Percentiles rank a stretch among this genome's conserved stretches.
phyloP scores from a whole-genome alignment of 2,797 vertebrate genomes.

The Geotrypetes seraphini region DNA sequence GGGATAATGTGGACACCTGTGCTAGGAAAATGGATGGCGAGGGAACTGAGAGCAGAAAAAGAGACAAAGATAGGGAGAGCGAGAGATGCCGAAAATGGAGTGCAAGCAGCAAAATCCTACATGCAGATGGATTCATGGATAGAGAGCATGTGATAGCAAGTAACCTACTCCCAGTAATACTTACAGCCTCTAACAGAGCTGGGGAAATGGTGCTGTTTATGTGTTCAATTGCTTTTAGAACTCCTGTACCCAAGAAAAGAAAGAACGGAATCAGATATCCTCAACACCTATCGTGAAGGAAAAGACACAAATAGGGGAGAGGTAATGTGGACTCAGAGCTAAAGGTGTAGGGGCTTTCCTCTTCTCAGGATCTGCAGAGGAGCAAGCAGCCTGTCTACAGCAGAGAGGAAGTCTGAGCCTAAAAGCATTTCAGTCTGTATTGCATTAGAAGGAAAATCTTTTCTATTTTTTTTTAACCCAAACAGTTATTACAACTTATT shows the following conservation, averaged over 20 bases:
- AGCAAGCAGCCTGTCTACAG: neutral
- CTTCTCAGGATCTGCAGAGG: too few species aligned
- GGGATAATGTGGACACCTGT: rapidly evolving
- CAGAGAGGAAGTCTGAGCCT: too few species aligned
- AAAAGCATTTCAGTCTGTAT: too few species aligned
- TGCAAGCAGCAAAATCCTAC: slow-evolving; percentile 19
- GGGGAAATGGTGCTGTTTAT: slow-evolving; percentile 82
- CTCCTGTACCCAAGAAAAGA: slow-evolving; percentile 53
- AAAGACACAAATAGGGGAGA: too few species aligned
- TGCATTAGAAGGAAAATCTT: too few species aligned
- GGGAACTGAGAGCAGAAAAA: neutral
- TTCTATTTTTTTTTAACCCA: too few species aligned
- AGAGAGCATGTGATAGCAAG: slow-evolving; percentile 11
- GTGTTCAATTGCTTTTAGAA: slow-evolving; percentile 81
- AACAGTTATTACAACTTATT: too few species aligned
- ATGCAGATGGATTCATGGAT: slow-evolving; percentile 14
- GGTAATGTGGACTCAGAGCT: neutral
- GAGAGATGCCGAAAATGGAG: slow-evolving; percentile 15
- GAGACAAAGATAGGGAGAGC: neutral
- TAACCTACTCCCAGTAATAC: slow-evolving; percentile 20
- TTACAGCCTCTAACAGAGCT: slow-evolving; percentile 76
- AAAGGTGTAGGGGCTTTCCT: too few species aligned
- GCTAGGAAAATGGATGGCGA: slow-evolving; percentile 6
- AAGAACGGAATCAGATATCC: slow-evolving; percentile 20
- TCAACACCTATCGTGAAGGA: too few species aligned